These are phyloP conservation scores for Helostoma temminkii DNA, from an alignment of 2,797 vertebrate species.

Conservation along the genomic window DNA sequence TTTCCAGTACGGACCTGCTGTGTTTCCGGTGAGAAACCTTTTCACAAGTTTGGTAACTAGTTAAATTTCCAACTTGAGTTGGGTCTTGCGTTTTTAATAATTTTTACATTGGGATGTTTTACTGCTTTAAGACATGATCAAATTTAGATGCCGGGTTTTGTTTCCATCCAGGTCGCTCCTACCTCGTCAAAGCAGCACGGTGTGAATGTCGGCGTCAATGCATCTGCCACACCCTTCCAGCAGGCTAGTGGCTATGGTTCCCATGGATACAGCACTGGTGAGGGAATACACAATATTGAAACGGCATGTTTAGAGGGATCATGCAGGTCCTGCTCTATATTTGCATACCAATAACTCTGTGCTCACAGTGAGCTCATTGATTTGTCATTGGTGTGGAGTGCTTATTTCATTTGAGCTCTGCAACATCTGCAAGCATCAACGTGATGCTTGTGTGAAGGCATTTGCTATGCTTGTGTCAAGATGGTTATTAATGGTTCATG, in stretches of 20 bases:
- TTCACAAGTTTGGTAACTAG: neutral
- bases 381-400: slow-evolving; percentile 33
- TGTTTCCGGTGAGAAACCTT: slow-evolving; percentile 93
- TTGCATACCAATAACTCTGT: slow-evolving; percentile 38
- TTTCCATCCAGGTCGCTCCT: slow-evolving; percentile 90
- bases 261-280: slow-evolving; percentile 97
- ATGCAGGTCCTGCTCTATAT: slow-evolving; percentile 36
- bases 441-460: slow-evolving; percentile 43
- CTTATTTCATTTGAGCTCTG: slow-evolving; percentile 37
- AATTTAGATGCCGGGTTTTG: neutral
- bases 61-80: neutral
- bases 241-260: slow-evolving; percentile 98
- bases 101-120: neutral
- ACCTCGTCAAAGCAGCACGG: slow-evolving; percentile 99
- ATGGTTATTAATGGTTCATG: slow-evolving; percentile 22
- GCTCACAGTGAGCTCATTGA: slow-evolving; percentile 27
- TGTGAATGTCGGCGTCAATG: slow-evolving; percentile 96
- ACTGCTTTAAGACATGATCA: neutral
- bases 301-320: slow-evolving; percentile 38
- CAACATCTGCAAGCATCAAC: slow-evolving; percentile 51
- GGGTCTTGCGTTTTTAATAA: neutral
- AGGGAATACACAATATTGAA: slow-evolving; percentile 70
- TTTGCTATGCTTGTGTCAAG: slow-evolving; percentile 36
- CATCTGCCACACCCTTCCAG: slow-evolving; percentile 94
- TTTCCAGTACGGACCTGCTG: slow-evolving; percentile 98